Base-by-base conservation (phyloP, 2,797 vertebrate species). In the Selene dorsalis region DNA sequence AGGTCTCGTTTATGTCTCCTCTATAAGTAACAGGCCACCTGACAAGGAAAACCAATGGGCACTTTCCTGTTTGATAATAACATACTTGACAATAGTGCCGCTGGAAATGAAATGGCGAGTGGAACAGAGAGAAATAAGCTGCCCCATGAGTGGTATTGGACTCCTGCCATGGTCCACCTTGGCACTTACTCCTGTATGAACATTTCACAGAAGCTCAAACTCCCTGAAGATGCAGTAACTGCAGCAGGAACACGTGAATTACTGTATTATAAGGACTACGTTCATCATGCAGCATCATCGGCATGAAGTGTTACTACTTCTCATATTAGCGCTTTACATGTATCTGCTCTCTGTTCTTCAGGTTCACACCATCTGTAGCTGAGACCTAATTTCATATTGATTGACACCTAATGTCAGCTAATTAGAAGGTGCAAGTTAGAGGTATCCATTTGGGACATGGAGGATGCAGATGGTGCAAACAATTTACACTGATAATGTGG, bases 21-120 rank as follows among this genome's bases (percentile, higher is more conserved):
- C 69, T 84, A 32, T 82, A 73, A 77, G 75, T 75, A 70, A 71
- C 67, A 47, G 52, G 56, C 67, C 76, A 77, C 82, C 80, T 89
- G 81, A 87, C 69, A 79, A 80, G 73, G 69, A 82, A 84, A 75
- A 75, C 68, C 76, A 82, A 78, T 77, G 68, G 56, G 71, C 61
- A 73, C 75, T 78, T 83, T 87, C 48, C 79, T 73, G 72, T 87
- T 90, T 82, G 70, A 81, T 83, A 80, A 81, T 90, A 65, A 56
- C 71, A 79, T 77, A 61, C 58, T 82, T 73, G 26, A 79, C 76
- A 86, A 62, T 59, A 58, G 76, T 73, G 64, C 81, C 75, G 82
- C 69, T 88, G 66, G 56, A 87, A 85, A 89, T 82, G 28, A 77
- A 85, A 80, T 77, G 38, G 45, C 38, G 13, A 79, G 45, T 41